A percentile compares a stretch with the other conserved stretches of the same genome.
Conservation (phyloP, 2,797 vertebrate genomes). For the Danio choprae region DNA sequence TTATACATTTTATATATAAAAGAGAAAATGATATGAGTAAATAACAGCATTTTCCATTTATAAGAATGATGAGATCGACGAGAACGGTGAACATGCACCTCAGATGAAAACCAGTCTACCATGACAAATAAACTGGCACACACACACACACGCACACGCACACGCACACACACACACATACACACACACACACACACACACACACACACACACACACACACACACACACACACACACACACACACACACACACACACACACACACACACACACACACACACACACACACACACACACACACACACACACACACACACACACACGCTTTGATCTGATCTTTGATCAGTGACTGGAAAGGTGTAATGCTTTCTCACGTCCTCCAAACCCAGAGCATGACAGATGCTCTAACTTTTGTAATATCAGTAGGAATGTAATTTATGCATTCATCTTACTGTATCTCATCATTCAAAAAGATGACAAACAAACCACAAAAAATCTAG, state of each 20-base stretch:
- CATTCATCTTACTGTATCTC: constrained; percentile 32
- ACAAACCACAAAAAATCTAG: constrained; percentile 13
- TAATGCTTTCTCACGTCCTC: constrained; percentile 29
- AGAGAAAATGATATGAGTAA: not conserved
- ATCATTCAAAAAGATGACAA: constrained; percentile 37
- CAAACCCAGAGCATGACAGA: constrained; percentile 16
- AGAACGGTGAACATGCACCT: constrained; percentile 11
- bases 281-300: too few species aligned
- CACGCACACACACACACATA: not conserved
- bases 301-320: not conserved
- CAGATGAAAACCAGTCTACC: constrained; percentile 24
- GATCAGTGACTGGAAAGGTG: constrained; percentile 48
- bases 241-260: not conserved
- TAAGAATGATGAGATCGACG: not conserved
- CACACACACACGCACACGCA: not conserved
- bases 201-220: constrained; percentile 1
- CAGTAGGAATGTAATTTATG: constrained; percentile 36
- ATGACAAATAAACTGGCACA: constrained; percentile 21
- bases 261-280: too few species aligned
- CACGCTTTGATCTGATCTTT: constrained; percentile 45
- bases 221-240: not conserved
- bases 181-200: not conserved
- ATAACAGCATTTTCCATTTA: constrained; percentile 6
- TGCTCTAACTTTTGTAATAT: constrained; percentile 39
- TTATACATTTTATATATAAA: not conserved